These are phyloP conservation scores for Drosophila engyochracea DNA, from an alignment of 2,888 invertebrate species.

Conservation along the genomic window DNA sequence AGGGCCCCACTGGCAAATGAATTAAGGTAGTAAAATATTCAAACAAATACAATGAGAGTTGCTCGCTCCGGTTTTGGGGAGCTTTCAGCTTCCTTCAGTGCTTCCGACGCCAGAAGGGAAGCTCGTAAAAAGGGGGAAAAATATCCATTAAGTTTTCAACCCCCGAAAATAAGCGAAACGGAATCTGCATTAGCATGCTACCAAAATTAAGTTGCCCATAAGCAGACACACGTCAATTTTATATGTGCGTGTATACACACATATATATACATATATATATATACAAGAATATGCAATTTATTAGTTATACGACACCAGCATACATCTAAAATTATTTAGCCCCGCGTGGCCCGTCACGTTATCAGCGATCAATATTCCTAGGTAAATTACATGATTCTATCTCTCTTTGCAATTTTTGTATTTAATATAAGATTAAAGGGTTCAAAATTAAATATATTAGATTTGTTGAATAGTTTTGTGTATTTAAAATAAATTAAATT, in stretches of 20 bases:
- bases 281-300: constrained; percentile 22
- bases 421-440: too few species aligned
- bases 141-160: constrained; percentile 69
- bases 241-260: constrained; percentile 18
- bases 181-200: constrained; percentile 75
- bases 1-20: constrained; percentile 57
- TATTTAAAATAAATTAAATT: background rate
- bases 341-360: constrained; percentile 4
- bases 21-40: constrained; percentile 76
- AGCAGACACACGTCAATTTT: constrained; percentile 53
- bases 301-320: constrained; percentile 23
- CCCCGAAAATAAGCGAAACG: constrained; percentile 54
- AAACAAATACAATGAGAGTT: constrained; percentile 55
- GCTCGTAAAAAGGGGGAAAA: constrained; percentile 70
- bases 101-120: constrained; percentile 42
- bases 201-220: constrained; percentile 67
- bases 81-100: constrained; percentile 43
- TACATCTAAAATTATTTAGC: constrained; percentile 1
- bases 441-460: too few species aligned
- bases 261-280: background rate
- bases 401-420: background rate
- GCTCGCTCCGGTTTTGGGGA: constrained; percentile 53
- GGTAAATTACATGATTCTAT: background rate
- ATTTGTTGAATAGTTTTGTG: too few species aligned
- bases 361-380: constrained; percentile 2